Evolutionary conservation across 2,797 vertebrate species (phyloP), one percentile per base, ranked within the genome.

Genomic region (Acanthornis magna): DNA sequence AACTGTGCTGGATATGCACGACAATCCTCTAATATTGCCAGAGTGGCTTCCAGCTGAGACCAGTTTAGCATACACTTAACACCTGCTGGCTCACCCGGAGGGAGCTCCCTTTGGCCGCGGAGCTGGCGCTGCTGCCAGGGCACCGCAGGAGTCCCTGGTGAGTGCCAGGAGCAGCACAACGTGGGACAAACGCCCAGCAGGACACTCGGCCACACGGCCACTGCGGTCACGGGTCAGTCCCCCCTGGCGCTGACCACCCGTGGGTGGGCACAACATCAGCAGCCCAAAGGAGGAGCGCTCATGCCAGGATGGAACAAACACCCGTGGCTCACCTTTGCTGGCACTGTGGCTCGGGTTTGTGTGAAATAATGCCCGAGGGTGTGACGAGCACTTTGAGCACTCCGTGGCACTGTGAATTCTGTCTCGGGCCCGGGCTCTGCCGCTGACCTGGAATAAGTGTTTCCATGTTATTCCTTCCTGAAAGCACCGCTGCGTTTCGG

Each of bases 11-110:
- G 67, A 22, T 89, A 43, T 51, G 43, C 81, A 63, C 92, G 91
- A 54, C 70, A 91, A 77, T 75, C 81, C 76, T 86, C 38, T 43
- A 61, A 27, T 92, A 23, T 3, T 47, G 91, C 70, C 74, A 21
- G 58, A 90, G 79, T 30, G 77, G 76, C 91, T 96, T 87, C 95
- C 94, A 96, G 88, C 95, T 70, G 95, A 83, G 93, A 32, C 62
- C 68, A n/a, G 91, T 19, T 91, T 34, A 91, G 91, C 89, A 27
- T n/a, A 36, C 77, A 51, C 80, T 91, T 22, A 63, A n/a, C 93
- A 85, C 88, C 93, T 95, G 92, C 95, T 78, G 91, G 74, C 57
- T 77, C 51, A n/a, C 67, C 66, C 55, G 5, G 70, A 20, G 83
- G 78, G 75, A 89, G 85, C 76, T 93, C 88, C 78, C 94, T 63